Evolutionary conservation across 2,797 vertebrate genomes (phyloP).

Genomic region (Bradypus variegatus): DNA sequence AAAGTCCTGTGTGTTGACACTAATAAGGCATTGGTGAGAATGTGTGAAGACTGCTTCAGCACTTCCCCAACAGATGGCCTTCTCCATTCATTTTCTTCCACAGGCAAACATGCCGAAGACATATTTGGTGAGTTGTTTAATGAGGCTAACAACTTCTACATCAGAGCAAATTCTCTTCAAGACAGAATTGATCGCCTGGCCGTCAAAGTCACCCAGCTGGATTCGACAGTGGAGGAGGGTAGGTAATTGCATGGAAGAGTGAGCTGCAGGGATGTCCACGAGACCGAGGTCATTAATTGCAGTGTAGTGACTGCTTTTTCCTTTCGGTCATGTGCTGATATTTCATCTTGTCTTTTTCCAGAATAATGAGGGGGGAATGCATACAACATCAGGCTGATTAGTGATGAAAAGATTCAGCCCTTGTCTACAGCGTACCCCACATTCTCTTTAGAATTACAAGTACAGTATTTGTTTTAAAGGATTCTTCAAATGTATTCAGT

Average conservation of each 20-base stretch:
- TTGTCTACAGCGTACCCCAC: neutral
- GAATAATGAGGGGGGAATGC: neutral
- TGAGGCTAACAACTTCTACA: slow-evolving; percentile 96
- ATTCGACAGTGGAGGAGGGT: slow-evolving; percentile 99
- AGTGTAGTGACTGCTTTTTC: slow-evolving; percentile 54
- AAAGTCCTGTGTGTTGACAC: neutral
- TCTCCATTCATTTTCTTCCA: slow-evolving; percentile 53
- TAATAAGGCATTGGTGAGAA: neutral
- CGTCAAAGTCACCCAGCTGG: slow-evolving; percentile 98
- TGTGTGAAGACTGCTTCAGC: neutral
- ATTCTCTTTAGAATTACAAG: neutral
- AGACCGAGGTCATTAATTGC: slow-evolving; percentile 64
- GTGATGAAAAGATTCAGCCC: neutral
- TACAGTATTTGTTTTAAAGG: neutral
- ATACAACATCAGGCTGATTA: neutral
- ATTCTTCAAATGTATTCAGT: neutral
- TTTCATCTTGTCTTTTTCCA: slow-evolving; percentile 56
- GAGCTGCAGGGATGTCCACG: slow-evolving; percentile 65
- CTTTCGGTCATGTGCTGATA: slow-evolving; percentile 31
- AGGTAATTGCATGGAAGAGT: slow-evolving; percentile 70
- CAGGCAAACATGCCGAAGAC: slow-evolving; percentile 99
- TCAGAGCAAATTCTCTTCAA: slow-evolving; percentile 97
- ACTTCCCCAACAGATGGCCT: slow-evolving; percentile 38
- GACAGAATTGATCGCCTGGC: slow-evolving; percentile 96
- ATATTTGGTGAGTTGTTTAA: slow-evolving; percentile 98